These are phyloP conservation scores for Pluvialis apricaria DNA, from an alignment of 2,113 vertebrate genomes.

Conservation along the genomic window DNA sequence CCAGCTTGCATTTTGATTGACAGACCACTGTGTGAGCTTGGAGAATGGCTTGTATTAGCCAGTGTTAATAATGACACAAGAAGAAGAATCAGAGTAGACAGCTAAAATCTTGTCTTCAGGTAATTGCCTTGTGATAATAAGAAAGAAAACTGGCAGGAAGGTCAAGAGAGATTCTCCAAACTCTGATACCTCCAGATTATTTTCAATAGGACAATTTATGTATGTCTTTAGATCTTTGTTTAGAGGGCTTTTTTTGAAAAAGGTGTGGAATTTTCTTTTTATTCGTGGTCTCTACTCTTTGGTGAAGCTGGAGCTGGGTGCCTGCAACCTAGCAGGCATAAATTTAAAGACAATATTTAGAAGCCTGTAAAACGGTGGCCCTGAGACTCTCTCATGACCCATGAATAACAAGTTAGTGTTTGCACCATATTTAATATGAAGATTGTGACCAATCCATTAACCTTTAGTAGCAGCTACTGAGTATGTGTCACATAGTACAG, in stretches of 20 bases:
- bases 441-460: conserved; percentile 20
- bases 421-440: conserved; percentile 21
- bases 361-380: not conserved
- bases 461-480: not conserved
- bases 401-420: conserved; percentile 20
- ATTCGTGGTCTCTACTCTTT: not conserved
- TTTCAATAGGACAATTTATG: not conserved
- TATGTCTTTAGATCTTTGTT: not conserved
- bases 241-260: not conserved
- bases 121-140: not conserved
- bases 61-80: not conserved
- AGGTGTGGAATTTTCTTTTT: not conserved
- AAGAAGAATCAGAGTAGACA: not conserved
- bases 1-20: not conserved
- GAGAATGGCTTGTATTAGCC: not conserved
- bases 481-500: not conserved
- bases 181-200: not conserved
- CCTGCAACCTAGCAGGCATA: not conserved
- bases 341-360: conserved; percentile 8
- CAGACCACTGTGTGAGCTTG: not conserved
- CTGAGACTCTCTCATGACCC: not conserved
- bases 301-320: not conserved
- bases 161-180: not conserved
- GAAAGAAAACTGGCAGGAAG: not conserved
- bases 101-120: not conserved